Evolutionary conservation across 2,113 vertebrate genomes (phyloP), one percentile per base, ranked within the genome.

Genomic region (Melanotaenia duboulayi): DNA sequence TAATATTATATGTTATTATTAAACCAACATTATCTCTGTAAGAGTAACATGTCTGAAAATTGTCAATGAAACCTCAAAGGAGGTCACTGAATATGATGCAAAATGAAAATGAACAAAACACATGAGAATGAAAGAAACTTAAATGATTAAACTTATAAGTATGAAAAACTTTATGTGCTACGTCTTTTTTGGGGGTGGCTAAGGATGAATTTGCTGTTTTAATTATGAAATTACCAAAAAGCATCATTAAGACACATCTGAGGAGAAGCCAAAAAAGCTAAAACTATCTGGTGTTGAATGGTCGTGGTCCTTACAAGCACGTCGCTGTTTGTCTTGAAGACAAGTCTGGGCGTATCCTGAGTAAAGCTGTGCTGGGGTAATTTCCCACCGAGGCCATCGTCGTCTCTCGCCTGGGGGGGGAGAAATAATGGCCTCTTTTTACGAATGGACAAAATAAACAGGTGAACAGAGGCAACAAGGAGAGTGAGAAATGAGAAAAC

Each of bases 321-420:
- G 97, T 99, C 97, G 97, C 96, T 97, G 97, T 98, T 99, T 97
- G 96, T 97, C 96, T 98, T 99, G 97, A 97, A 98, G 96, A 97
- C 97, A 99, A 99, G 96, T 95, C 97, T 97, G 96, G 98, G 95
- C 94, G 97, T 96, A 95, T 98, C 97, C 97, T 98, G 97, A 97
- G 96, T 94, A 97, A 95, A 98, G 97, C 96, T 96, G 95, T 96
- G 96, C 95, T 96, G 96, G 94, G 95, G 96, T 87, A 98, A 97
- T 96, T 94, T 97, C 95, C 96, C 96, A 96, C 94, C 96, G 95
- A 95, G 96, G 96, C 96, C 96, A 95, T 97, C 96, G 96, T 98
- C 97, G 95, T 98, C 97, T 98, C 96, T 97, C 95, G 97, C 97
- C 97, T 99, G 96, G 95, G 96, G 96, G 96, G 83, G 90, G 85